Evolutionary conservation across 1,140 invertebrate genomes (phyloP).

Genomic region (Hermetia illucens): DNA sequence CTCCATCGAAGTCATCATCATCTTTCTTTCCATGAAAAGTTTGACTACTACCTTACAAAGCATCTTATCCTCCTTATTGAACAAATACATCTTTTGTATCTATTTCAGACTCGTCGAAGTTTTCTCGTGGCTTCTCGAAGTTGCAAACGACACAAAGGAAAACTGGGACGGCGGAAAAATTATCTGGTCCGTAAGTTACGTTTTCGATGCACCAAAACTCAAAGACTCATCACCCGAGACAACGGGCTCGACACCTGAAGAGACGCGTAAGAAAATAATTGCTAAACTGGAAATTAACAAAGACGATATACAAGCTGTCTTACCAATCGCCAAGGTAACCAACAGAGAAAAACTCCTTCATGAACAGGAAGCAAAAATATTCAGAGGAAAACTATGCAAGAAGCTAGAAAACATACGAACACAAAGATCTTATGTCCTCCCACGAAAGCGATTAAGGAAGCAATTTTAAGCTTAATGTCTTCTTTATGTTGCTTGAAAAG

Average conservation of each 20-base stretch:
- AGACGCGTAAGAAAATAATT: slow-evolving; percentile 54
- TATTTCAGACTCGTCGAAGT: slow-evolving; percentile 59
- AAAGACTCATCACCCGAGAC: slow-evolving; percentile 31
- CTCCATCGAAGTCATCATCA: too few species aligned
- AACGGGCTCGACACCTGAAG: slow-evolving; percentile 30
- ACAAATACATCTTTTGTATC: too few species aligned
- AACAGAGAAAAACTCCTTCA: not conserved
- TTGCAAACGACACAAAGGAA: slow-evolving; percentile 63
- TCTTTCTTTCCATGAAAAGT: too few species aligned
- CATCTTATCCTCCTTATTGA: too few species aligned
- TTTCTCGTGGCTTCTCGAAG: slow-evolving; percentile 80
- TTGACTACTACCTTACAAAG: too few species aligned
- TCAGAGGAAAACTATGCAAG: too few species aligned
- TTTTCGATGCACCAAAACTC: slow-evolving; percentile 43
- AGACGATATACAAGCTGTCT: slow-evolving; percentile 84
- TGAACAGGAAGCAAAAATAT: too few species aligned
- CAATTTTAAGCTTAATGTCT: too few species aligned
- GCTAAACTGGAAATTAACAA: slow-evolving; percentile 80
- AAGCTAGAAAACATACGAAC: not conserved
- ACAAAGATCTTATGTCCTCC: not conserved
- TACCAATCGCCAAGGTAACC: slow-evolving; percentile 84
- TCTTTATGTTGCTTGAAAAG: too few species aligned
- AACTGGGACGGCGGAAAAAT: slow-evolving; percentile 65
- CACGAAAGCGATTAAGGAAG: too few species aligned
- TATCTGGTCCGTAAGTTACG: slow-evolving; percentile 64